Conservation (phyloP, 2,888 invertebrate species). For the Lathronympha strigana region DNA sequence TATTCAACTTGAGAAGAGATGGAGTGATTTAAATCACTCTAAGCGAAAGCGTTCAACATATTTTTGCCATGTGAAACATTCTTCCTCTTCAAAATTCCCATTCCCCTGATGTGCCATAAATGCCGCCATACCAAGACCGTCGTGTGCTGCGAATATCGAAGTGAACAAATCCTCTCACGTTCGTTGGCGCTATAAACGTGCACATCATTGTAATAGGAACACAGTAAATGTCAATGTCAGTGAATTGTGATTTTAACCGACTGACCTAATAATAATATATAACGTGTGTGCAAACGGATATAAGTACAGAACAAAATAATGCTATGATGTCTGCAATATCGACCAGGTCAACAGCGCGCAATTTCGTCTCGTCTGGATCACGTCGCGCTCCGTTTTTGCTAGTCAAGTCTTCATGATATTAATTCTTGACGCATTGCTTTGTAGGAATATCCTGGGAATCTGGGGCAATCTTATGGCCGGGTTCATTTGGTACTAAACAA, state of each 20-base stretch:
- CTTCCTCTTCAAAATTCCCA: neutral
- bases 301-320: slow-evolving; percentile 14
- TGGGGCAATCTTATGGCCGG: slow-evolving; percentile 13
- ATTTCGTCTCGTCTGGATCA: slow-evolving; percentile 58
- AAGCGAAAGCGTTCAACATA: no score
- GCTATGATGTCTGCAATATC: slow-evolving; percentile 17
- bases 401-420: slow-evolving; percentile 51
- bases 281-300: no score
- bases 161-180: slow-evolving; percentile 9
- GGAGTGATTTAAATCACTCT: no score
- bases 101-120: neutral
- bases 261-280: neutral
- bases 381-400: slow-evolving; percentile 55
- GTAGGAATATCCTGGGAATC: slow-evolving; percentile 26
- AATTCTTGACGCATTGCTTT: slow-evolving; percentile 52
- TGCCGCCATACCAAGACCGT: neutral
- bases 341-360: slow-evolving; percentile 36
- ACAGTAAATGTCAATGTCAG: slow-evolving; percentile 8
- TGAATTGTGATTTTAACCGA: neutral
- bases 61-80: neutral
- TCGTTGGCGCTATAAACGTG: neutral
- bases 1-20: no score
- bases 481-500: slow-evolving; percentile 1
- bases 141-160: neutral
- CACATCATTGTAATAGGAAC: slow-evolving; percentile 6